Percentiles rank a stretch among this genome's conserved stretches.
Evolutionary conservation across 1,140 invertebrate species (phyloP).

Genomic region (Drosophila pruinosa): DNA sequence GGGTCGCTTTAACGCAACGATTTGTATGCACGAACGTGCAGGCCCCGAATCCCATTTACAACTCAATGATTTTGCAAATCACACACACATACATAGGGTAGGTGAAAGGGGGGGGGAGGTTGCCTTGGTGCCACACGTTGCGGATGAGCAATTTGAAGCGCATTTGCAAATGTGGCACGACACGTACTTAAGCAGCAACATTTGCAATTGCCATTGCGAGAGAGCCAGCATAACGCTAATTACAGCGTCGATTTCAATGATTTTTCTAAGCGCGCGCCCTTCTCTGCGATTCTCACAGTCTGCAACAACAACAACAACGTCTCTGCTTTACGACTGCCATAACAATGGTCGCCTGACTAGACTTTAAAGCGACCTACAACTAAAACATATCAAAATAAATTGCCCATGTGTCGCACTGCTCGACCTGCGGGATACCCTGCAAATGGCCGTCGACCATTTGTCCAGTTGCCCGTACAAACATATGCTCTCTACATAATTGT

Average conservation of each 20-base stretch:
- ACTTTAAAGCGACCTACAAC: conserved; percentile 3
- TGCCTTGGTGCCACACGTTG: conserved; percentile 13
- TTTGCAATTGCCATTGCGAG: conserved; percentile 31
- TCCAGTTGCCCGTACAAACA: too few species aligned
- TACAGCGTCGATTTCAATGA: conserved; percentile 40
- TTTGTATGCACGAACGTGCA: conserved; percentile 55
- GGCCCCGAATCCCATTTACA: conserved; percentile 48
- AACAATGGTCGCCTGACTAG: background rate
- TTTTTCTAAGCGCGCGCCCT: conserved; percentile 20
- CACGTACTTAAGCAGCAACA: conserved; percentile 50
- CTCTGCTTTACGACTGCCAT: conserved; percentile 19
- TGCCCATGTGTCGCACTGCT: background rate
- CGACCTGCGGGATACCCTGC: background rate
- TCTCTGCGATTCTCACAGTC: conserved; percentile 13
- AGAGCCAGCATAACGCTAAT: conserved; percentile 42
- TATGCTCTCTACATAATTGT: too few species aligned
- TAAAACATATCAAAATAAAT: background rate
- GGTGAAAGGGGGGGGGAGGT: background rate
- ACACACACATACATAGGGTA: conserved; percentile 18
- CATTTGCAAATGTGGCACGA: conserved; percentile 51
- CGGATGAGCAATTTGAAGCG: conserved; percentile 50
- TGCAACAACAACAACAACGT: too few species aligned
- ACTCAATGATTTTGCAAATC: conserved; percentile 56
- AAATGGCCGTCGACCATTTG: too few species aligned
- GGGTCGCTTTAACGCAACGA: conserved; percentile 48